Conservation (phyloP, 2,797 vertebrate species). For the Neopelma chrysocephalum region DNA sequence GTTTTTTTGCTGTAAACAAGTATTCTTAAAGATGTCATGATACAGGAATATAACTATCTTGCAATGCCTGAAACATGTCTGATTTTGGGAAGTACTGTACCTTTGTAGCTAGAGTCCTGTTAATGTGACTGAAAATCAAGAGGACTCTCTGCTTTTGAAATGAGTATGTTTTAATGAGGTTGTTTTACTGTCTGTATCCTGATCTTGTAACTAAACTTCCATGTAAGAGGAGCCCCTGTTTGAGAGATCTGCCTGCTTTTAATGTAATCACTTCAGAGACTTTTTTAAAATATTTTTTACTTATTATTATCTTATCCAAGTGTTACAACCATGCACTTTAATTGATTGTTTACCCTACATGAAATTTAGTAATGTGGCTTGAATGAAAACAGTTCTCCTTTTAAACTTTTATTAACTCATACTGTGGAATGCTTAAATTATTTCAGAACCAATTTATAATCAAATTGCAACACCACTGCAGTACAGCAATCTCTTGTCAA, state of each 20-base stretch:
- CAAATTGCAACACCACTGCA: conserved; percentile 71
- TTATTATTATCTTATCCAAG: neutral
- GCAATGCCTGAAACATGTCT: neutral
- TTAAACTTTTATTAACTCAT: conserved; percentile 75
- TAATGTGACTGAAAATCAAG: neutral
- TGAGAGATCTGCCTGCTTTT: neutral
- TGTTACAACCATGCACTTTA: neutral
- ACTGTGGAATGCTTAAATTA: conserved; percentile 70
- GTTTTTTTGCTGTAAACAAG: neutral
- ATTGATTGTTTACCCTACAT: conserved; percentile 14
- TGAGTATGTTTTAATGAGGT: neutral
- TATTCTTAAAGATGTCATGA: neutral
- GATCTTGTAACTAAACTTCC: neutral
- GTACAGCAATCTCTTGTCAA: conserved; percentile 75
- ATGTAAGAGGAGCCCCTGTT: neutral
- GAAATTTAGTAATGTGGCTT: conserved; percentile 17
- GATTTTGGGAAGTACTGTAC: neutral
- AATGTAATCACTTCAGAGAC: neutral
- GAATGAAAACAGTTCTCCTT: conserved; percentile 45
- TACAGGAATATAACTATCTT: neutral
- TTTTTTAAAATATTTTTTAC: neutral
- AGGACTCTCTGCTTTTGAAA: neutral
- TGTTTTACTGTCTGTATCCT: neutral
- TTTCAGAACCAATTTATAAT: conserved; percentile 73
- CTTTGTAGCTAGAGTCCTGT: neutral